Evolutionary conservation across 2,888 invertebrate genomes (phyloP), one percentile per base, ranked within the genome.

Genomic region (Eretmocerus hayati): DNA sequence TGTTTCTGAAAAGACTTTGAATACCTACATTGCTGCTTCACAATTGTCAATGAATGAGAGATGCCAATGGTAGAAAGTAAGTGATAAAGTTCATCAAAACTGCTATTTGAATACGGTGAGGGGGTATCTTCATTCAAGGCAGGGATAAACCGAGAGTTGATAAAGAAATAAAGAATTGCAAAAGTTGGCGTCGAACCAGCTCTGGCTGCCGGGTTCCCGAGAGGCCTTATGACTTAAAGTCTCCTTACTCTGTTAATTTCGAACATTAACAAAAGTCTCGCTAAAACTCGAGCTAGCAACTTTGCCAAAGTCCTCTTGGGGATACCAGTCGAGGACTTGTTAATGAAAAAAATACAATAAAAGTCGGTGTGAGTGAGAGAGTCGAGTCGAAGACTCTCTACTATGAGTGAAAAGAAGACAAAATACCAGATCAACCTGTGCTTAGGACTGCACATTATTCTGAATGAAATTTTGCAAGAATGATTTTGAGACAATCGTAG

Each of bases 221-320:
- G 69, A 60, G 69, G 62, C 66, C 69, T 69, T 69, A 69, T 69
- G 69, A 69, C 69, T 69, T 69, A 69, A 69, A 69, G 67, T 69
- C 69, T 67, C 69, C 68, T 69, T 69, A 69, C 69, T 67, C 67
- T 69, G 69, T 69, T 69, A 69, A 69, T 69, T 69, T 67, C 63
- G 68, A 69, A 69, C 69, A 69, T 69, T 69, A 69, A 69, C 69
- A 69, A 69, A 69, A 69, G 67, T 69, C 69, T 67, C 64, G 68
- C 67, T 66, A 66, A 69, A 69, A 69, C 69, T 69, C 65, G 60
- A 60, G 58, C 63, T 58, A 62, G 61, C 62, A 67, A 67, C 65
- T 67, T 61, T 51, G 46, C 36, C 42, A 46, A 39, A 39, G 54
- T 42, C 42, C 64, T 58, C 69, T 45, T 53, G 62, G 61, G 65